Conservation (phyloP, 1,140 invertebrate species). For the Drosophila simulans region DNA sequence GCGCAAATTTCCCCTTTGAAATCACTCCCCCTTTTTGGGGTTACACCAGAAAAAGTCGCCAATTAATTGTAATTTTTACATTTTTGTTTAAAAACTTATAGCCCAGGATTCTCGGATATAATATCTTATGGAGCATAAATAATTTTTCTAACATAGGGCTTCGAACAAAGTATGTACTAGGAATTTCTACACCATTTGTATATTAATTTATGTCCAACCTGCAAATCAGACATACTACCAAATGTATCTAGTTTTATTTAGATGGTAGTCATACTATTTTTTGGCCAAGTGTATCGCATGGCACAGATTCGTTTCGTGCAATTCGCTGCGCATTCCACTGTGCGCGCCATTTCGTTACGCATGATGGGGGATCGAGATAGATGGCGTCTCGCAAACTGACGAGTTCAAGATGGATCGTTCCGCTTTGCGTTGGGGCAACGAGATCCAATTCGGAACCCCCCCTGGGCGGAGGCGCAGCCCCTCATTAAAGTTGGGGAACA, state of each 20-base stretch:
- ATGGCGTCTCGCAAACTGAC: conserved; percentile 43
- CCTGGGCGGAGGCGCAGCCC: conserved; percentile 25
- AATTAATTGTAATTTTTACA: not conserved
- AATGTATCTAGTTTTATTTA: too few species aligned
- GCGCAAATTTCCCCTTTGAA: conserved; percentile 28
- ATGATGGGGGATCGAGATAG: conserved; percentile 33
- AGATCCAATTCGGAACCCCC: conserved; percentile 42
- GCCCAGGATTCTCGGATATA: too few species aligned
- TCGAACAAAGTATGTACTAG: too few species aligned
- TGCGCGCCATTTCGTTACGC: conserved; percentile 71
- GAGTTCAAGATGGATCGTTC: conserved; percentile 67
- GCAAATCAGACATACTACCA: too few species aligned
- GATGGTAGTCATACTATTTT: not conserved
- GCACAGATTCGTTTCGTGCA: conserved; percentile 31
- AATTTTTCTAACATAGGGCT: too few species aligned
- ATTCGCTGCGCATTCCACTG: conserved; percentile 73
- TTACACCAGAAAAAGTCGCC: conserved; percentile 12
- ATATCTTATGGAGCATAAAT: too few species aligned
- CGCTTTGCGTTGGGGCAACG: conserved; percentile 15
- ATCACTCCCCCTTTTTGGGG: conserved; percentile 15
- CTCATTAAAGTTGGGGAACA: conserved; percentile 23
- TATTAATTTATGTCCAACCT: too few species aligned
- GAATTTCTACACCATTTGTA: too few species aligned
- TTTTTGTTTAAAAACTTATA: not conserved
- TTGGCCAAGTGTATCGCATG: conserved; percentile 14